Evolutionary conservation across 2,797 vertebrate species (phyloP).

Genomic region (Hemibagrus guttatus): DNA sequence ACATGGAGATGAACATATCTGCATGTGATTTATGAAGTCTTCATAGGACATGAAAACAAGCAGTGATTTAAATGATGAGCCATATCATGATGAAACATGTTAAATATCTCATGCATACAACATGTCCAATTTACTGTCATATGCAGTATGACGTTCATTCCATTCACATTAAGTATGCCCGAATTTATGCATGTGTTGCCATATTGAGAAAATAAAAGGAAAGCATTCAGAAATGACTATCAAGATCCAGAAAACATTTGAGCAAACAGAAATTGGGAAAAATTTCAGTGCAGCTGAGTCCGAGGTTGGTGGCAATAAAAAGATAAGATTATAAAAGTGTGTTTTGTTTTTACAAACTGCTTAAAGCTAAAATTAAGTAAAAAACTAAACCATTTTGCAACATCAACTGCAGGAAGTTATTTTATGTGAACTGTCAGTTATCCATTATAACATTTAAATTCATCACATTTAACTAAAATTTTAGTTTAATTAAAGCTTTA

Average conservation of each 20-base stretch:
- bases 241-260: not conserved
- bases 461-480: not conserved
- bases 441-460: not conserved
- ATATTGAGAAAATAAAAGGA: not conserved
- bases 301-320: not conserved
- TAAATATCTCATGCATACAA: not conserved
- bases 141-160: not conserved
- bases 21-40: not conserved
- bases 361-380: not conserved
- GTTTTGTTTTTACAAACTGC: not conserved
- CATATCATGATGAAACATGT: not conserved
- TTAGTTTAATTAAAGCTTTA: not conserved
- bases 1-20: not conserved
- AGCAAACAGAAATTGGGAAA: not conserved
- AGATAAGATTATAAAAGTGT: not conserved
- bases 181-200: not conserved
- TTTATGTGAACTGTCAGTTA: not conserved
- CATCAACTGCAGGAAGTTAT: conserved; percentile 8
- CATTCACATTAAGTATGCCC: not conserved
- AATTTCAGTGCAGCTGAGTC: not conserved
- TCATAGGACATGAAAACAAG: not conserved
- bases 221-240: not conserved
- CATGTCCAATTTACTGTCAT: not conserved
- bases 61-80: not conserved
- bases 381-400: not conserved